Evolutionary conservation across 2,797 vertebrate species (phyloP).

Genomic region (Rousettus madagascariensis): DNA sequence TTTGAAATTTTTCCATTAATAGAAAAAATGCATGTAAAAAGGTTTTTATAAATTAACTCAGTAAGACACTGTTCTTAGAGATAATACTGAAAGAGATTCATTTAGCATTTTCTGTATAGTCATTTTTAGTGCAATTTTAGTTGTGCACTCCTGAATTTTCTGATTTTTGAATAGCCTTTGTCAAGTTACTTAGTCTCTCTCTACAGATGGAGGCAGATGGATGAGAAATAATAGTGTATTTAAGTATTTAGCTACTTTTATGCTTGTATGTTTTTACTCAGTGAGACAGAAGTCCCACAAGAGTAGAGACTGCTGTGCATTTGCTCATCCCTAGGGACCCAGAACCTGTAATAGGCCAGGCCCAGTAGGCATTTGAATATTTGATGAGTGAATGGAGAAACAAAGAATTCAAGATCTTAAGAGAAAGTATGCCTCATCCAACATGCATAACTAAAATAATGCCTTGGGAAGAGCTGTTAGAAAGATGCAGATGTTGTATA

Average conservation of each 20-base stretch:
- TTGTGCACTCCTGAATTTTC: not conserved
- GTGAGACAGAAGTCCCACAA: not conserved
- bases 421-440: not conserved
- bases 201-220: not conserved
- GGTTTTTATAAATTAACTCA: not conserved
- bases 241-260: not conserved
- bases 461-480: not conserved
- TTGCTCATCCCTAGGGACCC: not conserved
- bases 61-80: not conserved
- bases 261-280: not conserved
- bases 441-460: not conserved
- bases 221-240: not conserved
- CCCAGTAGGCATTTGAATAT: not conserved
- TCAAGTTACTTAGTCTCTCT: not conserved
- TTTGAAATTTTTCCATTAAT: not conserved
- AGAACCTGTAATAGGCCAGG: not conserved
- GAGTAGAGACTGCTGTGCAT: not conserved
- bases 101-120: not conserved
- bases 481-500: not conserved
- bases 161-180: not conserved
- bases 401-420: not conserved
- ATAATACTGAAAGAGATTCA: not conserved
- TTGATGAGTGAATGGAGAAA: not conserved
- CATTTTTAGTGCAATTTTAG: not conserved
- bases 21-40: not conserved